These are phyloP conservation scores for Drosophila vallismaia DNA, from an alignment of 2,888 invertebrate genomes.

Conservation along the genomic window DNA sequence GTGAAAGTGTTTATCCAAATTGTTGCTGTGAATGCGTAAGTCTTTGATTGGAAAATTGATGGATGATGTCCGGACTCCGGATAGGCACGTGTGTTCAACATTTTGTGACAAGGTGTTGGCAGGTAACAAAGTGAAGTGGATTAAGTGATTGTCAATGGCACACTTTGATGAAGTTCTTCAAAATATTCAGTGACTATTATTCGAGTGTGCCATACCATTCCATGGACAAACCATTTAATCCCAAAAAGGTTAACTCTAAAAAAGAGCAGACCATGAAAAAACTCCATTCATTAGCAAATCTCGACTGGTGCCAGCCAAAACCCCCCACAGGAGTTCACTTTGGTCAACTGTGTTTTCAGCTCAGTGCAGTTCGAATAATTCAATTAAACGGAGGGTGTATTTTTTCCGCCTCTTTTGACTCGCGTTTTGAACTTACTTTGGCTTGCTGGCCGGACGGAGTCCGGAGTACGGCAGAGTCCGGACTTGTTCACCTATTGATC, in stretches of 20 bases:
- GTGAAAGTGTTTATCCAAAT: conserved; percentile 33
- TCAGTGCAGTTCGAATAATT: conserved; percentile 54
- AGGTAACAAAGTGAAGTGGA: conserved; percentile 32
- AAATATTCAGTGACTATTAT: conserved; percentile 1
- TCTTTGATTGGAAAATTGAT: conserved; percentile 33
- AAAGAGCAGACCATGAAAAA: conserved; percentile 11
- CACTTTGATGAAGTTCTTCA: background rate
- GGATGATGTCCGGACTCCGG: conserved; percentile 6
- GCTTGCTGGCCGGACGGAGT: background rate
- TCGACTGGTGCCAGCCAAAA: no score
- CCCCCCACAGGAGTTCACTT: conserved; percentile 1
- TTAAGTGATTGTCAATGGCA: conserved; percentile 20
- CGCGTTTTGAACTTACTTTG: conserved; percentile 34
- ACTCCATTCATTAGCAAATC: conserved; percentile 37
- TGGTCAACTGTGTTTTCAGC: conserved; percentile 40
- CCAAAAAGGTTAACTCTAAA: background rate
- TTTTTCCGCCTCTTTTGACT: conserved; percentile 32
- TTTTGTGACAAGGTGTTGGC: conserved; percentile 31
- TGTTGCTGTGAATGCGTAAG: background rate
- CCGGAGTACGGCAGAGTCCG: background rate
- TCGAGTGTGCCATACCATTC: background rate
- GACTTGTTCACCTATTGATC: conserved; percentile 74
- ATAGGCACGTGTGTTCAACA: conserved; percentile 5
- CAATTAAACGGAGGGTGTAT: conserved; percentile 54
- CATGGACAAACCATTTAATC: conserved; percentile 13